phyloP scores from a whole-genome alignment of 2,797 vertebrate species.

The Enteromius anoplus region DNA sequence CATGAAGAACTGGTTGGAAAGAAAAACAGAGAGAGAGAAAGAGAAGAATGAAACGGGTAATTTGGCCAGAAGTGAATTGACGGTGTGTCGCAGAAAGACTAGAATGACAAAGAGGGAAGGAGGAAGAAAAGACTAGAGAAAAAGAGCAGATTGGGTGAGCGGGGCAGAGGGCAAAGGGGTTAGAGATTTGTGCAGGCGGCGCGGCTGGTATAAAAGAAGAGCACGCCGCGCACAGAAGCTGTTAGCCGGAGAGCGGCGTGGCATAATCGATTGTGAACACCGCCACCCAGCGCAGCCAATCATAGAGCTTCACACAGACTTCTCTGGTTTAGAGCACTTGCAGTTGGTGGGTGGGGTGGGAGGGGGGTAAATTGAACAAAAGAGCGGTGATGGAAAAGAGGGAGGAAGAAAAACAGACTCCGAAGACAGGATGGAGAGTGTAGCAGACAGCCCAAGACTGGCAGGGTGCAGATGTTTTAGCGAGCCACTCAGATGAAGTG shows the following conservation, averaged over 20 bases:
- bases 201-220: conserved; percentile 75
- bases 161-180: conserved; percentile 45
- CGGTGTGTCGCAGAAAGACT: conserved; percentile 30
- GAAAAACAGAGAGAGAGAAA: conserved; percentile 47
- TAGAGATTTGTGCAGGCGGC: conserved; percentile 47
- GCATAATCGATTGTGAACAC: conserved; percentile 84
- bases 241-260: conserved; percentile 75
- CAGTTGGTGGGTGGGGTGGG: conserved; percentile 64
- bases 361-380: conserved; percentile 52
- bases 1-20: conserved; percentile 11
- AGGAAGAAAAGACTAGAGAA: conserved; percentile 43
- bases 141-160: conserved; percentile 35
- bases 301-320: conserved; percentile 74
- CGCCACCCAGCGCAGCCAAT: conserved; percentile 75
- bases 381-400: conserved; percentile 36
- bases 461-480: conserved; percentile 27
- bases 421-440: conserved; percentile 49
- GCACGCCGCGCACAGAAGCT: conserved; percentile 76
- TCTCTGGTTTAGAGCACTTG: conserved; percentile 78
- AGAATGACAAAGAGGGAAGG: conserved; percentile 56
- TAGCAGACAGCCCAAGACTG: conserved; percentile 51
- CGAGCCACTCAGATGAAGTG: conserved; percentile 51
- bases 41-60: conserved; percentile 52
- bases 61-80: conserved; percentile 22
- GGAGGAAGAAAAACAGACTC: conserved; percentile 41